These are phyloP conservation scores for Seira musarum DNA, from an alignment of 2,888 invertebrate genomes.

Conservation along the genomic window DNA sequence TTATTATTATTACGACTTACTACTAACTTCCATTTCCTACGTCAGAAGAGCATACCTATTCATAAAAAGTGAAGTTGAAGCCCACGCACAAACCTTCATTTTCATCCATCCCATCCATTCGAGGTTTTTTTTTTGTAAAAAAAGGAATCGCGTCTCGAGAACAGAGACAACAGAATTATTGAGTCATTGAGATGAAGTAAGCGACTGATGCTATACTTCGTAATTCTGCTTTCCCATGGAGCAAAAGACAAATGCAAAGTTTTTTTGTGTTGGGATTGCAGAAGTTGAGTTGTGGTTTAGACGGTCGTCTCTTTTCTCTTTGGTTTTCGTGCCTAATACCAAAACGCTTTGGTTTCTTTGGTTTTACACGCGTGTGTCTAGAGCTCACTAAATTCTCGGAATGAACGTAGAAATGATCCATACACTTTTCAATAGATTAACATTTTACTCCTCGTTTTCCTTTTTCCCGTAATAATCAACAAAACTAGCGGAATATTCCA, in stretches of 20 bases:
- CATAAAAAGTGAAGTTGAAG: too few species aligned
- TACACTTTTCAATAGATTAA: constrained; percentile 31
- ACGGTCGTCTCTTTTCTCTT: constrained; percentile 18
- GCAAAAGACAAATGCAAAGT: constrained; percentile 31
- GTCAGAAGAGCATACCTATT: too few species aligned
- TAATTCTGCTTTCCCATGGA: background rate
- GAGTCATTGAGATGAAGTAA: background rate
- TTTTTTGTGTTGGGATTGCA: background rate
- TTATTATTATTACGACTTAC: constrained; percentile 23
- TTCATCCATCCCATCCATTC: too few species aligned
- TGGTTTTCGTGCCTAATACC: background rate
- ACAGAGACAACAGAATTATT: background rate
- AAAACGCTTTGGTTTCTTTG: background rate
- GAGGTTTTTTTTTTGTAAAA: too few species aligned
- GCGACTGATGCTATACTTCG: too few species aligned
- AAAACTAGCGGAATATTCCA: constrained; percentile 22
- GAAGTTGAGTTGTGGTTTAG: constrained; percentile 41
- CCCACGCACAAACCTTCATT: background rate
- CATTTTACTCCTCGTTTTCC: background rate
- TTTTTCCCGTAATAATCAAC: constrained; percentile 23
- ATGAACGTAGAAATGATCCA: background rate
- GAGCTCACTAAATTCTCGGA: background rate
- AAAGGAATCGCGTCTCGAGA: background rate
- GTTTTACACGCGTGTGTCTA: background rate
- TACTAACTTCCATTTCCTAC: background rate